Conservation (phyloP, 2,113 vertebrate species). For the Arenaria interpres region DNA sequence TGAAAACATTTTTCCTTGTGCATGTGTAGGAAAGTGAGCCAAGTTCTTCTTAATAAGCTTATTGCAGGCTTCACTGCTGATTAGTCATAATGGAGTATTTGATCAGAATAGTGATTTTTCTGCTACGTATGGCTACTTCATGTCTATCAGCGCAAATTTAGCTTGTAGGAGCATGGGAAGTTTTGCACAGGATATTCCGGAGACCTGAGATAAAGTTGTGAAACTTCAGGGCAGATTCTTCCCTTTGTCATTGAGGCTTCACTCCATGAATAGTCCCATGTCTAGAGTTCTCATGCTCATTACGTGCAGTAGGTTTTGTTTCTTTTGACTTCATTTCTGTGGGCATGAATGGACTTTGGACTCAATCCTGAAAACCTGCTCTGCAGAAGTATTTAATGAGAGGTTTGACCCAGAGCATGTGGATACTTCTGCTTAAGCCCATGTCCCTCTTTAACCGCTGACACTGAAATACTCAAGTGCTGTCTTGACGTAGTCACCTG, state of each 20-base stretch:
- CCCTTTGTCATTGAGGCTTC: background rate
- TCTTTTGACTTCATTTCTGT: background rate
- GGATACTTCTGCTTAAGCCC: background rate
- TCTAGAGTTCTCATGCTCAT: background rate
- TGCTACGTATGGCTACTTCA: background rate
- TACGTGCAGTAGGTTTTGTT: background rate
- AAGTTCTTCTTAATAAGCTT: background rate
- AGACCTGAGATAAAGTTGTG: background rate
- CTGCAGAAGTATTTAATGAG: background rate
- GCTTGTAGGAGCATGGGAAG: rapidly evolving
- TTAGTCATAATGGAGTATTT: background rate
- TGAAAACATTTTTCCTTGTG: constrained; percentile 4
- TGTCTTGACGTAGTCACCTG: background rate
- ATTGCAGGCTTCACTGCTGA: background rate
- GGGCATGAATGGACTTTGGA: background rate
- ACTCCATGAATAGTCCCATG: rapidly evolving
- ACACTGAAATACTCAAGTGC: background rate
- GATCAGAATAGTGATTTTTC: background rate
- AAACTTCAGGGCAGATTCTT: background rate
- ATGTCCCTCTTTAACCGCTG: background rate
- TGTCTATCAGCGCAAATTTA: background rate
- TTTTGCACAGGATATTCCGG: background rate
- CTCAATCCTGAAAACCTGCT: background rate
- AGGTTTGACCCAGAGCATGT: background rate
- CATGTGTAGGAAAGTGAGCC: background rate